Evolutionary conservation across 2,113 vertebrate species (phyloP), one percentile per base, ranked within the genome.

Genomic region (Neogobius melanostomus): DNA sequence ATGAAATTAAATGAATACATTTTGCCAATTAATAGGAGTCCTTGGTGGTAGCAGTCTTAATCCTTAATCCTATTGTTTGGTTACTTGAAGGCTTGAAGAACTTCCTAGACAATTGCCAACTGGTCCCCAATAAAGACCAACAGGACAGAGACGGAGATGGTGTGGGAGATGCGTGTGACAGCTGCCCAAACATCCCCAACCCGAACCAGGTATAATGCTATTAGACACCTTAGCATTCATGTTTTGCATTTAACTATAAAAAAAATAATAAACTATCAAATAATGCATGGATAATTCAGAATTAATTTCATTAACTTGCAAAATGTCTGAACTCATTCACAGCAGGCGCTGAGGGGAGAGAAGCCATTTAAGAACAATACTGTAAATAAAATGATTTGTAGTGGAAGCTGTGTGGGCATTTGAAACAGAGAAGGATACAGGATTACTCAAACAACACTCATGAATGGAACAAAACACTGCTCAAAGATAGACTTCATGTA

Each of bases 161-260:
- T 3, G 97, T 99, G 49, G 98, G 98, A 69, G 97, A 99, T 8
- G 95, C 93, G 14, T 99, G 98, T 56, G 98, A 99, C 87, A 99
- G 97, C 85, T 99, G 98, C 78, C 97, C 95, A 4, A 95, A 96
- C 66, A 87, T 96, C 85, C 95, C 95, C 85, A 98, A 99, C 87
- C 97, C 98, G 60, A 99, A 97, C 84, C 98, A 99, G 96, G 98
- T 98, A 36, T 36, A 36, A 36, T 4, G 28, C 28, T 36, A 36
- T 36, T 36, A 36, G 28, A 36, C 28, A 21, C 21, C 21, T 21
- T 21, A 36, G 28, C 28, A 5, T 36, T 36, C 28, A 36, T 36
- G 4, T 36, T 36, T 36, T 5, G 4, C 28, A 36, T 36, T 36
- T 36, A 3, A 36, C 28, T 36, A n/a, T n/a, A n/a, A n/a, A n/a